Conservation (phyloP, 2,888 invertebrate genomes). For the Trichacis sp. region DNA sequence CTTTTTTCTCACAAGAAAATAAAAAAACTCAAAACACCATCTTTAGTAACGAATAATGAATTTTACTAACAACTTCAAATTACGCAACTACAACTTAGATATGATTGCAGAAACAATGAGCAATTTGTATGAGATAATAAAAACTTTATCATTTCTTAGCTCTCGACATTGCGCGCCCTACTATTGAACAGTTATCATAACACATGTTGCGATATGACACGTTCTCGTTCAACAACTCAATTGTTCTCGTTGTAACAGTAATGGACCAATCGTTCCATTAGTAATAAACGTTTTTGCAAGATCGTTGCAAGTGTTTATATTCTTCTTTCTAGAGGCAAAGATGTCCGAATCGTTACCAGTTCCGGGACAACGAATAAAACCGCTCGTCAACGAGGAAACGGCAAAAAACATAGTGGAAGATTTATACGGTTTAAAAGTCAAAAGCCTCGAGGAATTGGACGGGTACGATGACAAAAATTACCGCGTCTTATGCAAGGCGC, state of each 20-base stretch:
- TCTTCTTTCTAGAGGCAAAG: not conserved
- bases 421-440: conserved; percentile 75
- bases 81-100: too few relatives aligned
- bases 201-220: too few relatives aligned
- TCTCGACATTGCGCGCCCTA: not conserved
- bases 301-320: not conserved
- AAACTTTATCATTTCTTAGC: not conserved
- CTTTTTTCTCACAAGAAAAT: too few relatives aligned
- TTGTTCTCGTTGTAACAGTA: too few relatives aligned
- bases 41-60: too few relatives aligned
- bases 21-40: too few relatives aligned
- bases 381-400: conserved; percentile 71
- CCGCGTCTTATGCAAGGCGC: conserved; percentile 74
- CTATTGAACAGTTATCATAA: not conserved
- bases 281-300: not conserved
- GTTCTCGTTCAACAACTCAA: too few relatives aligned
- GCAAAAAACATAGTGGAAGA: conserved; percentile 72
- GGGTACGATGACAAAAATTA: conserved; percentile 87
- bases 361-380: conserved; percentile 74
- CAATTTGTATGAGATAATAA: too few relatives aligned
- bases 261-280: too few relatives aligned
- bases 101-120: too few relatives aligned
- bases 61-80: too few relatives aligned
- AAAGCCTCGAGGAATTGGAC: conserved; percentile 74
- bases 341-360: conserved; percentile 58